Conservation (phyloP, 2,888 invertebrate genomes). For the Ephialtes manifestator region DNA sequence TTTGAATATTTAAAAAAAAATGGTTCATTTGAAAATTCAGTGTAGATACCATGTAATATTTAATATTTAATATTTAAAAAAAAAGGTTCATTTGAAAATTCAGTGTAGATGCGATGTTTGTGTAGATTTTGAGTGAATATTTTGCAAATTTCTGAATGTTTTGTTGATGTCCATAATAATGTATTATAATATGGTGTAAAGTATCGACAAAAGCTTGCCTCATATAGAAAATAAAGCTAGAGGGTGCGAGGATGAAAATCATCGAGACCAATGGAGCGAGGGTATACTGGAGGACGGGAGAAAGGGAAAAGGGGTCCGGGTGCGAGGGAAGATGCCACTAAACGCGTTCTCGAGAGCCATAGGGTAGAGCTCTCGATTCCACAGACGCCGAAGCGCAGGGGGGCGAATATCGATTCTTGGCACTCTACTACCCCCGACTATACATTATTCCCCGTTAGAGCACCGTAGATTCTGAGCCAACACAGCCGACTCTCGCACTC, state of each 20-base stretch:
- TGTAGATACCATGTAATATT: no score
- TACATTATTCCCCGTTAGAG: constrained; percentile 37
- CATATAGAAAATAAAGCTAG: neutral
- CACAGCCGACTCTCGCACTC: constrained; percentile 29
- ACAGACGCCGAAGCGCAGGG: constrained; percentile 45
- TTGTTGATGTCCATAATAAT: neutral
- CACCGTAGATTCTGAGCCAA: constrained; percentile 38
- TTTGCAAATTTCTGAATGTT: neutral
- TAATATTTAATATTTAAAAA: no score
- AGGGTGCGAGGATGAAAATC: constrained; percentile 21
- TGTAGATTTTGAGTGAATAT: no score
- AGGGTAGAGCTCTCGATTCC: constrained; percentile 27
- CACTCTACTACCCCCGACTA: constrained; percentile 31
- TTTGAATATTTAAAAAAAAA: no score
- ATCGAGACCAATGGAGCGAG: constrained; percentile 37
- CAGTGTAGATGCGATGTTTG: no score
- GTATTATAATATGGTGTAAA: constrained; percentile 5
- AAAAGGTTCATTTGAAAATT: no score
- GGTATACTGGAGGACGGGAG: neutral
- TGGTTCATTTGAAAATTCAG: no score
- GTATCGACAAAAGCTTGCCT: neutral
- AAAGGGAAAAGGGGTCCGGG: neutral
- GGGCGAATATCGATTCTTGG: constrained; percentile 59
- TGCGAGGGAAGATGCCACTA: constrained; percentile 48
- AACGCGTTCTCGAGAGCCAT: constrained; percentile 32